phyloP scores from a whole-genome alignment of 2,888 invertebrate species.

The Catocala fraxini region DNA sequence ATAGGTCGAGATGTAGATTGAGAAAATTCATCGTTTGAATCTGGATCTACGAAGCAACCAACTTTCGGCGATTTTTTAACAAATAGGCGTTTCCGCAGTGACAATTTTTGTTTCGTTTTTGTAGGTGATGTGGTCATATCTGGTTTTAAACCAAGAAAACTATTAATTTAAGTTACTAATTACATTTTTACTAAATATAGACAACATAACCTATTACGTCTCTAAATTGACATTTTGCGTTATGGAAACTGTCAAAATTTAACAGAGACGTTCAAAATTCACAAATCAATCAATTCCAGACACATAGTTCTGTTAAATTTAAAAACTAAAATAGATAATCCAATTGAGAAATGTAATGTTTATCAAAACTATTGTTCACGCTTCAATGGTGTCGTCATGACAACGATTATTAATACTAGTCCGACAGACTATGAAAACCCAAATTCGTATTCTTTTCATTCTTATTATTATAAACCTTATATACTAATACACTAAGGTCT shows the following conservation, averaged over 20 bases:
- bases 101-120: conserved; percentile 82
- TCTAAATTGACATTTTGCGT: conserved; percentile 64
- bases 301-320: too few species aligned
- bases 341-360: not conserved
- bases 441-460: not conserved
- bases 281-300: not conserved
- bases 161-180: conserved; percentile 81
- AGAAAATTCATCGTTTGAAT: conserved; percentile 80
- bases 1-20: conserved; percentile 81
- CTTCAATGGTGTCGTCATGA: conserved; percentile 38
- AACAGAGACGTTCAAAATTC: conserved; percentile 39
- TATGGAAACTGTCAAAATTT: conserved; percentile 55
- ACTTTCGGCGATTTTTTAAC: conserved; percentile 86
- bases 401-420: conserved; percentile 17
- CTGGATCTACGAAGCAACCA: conserved; percentile 84
- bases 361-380: conserved; percentile 5
- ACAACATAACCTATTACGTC: conserved; percentile 79
- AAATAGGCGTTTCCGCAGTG: conserved; percentile 81
- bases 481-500: not conserved
- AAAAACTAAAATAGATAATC: too few species aligned
- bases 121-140: conserved; percentile 85
- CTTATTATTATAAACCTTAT: not conserved
- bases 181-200: conserved; percentile 82
- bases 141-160: conserved; percentile 72
- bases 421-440: not conserved